A percentile compares a stretch with the other conserved stretches of the same genome.
Conservation (phyloP, 2,888 invertebrate species). For the Miltochrista miniata region DNA sequence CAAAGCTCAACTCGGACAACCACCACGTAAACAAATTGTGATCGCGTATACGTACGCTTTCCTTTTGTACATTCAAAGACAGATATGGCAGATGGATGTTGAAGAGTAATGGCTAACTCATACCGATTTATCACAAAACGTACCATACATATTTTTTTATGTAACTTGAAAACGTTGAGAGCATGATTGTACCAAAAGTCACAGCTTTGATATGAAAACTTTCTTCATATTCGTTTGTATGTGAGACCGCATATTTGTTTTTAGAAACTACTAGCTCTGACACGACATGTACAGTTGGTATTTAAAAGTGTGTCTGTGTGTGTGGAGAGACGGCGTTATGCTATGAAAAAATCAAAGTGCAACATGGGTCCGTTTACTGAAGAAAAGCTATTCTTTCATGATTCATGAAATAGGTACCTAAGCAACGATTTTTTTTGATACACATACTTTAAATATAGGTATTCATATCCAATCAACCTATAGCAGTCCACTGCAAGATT, state of each 20-base stretch:
- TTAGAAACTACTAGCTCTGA: too few species aligned
- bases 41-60: conserved; percentile 10
- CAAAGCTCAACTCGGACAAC: not conserved
- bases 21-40: conserved; percentile 15
- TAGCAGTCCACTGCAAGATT: too few species aligned
- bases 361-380: too few species aligned
- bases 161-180: conserved; percentile 15
- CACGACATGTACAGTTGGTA: too few species aligned
- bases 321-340: too few species aligned
- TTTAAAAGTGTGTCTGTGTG: too few species aligned
- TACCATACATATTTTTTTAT: conserved; percentile 48
- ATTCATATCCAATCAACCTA: too few species aligned
- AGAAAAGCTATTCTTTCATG: too few species aligned
- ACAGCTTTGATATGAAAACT: conserved; percentile 4
- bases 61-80: conserved; percentile 34
- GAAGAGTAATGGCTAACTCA: conserved; percentile 52
- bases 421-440: too few species aligned
- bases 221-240: not conserved
- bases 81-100: conserved; percentile 55
- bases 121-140: conserved; percentile 52
- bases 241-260: not conserved
- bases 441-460: too few species aligned
- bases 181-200: conserved; percentile 20
- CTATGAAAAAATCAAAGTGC: too few species aligned
- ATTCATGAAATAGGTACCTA: too few species aligned